Base-by-base conservation (phyloP, 2,113 vertebrate genomes). In the Menidia beryllina region DNA sequence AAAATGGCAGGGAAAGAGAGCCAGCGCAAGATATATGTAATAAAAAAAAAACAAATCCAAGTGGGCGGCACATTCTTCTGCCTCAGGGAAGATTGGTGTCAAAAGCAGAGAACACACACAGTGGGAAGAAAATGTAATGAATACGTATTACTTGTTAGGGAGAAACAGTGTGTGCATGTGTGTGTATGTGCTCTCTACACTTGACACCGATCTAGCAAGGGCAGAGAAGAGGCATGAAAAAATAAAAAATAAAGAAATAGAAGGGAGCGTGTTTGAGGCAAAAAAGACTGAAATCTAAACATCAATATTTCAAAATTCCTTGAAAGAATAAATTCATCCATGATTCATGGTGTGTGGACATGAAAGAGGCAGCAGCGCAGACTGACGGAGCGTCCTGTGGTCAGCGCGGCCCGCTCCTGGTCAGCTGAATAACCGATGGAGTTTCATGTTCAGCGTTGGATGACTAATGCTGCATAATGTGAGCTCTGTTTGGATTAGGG, bases 31-130 rank as follows among this genome's bases (percentile, higher is more conserved):
- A 50, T n/a, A n/a, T n/a, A n/a, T n/a, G n/a, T n/a, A n/a, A n/a
- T n/a, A 38, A 34, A 60, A 48, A 54, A 27, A 69, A 79, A 69
- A 25, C 55, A 43, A 61, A 53, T 77, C 80, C 81, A 82, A 86
- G 88, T 88, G 82, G 86, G 83, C 66, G 83, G 79, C 85, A 75
- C 83, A 75, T 69, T 68, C 73, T 84, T 65, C 83, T 66, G 83
- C 87, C 85, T 89, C 75, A 0, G 87, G 87, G 81, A 69, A 87
- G 79, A 87, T 81, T 84, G 85, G 85, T 87, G 85, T 89, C 85
- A 87, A 85, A 83, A 79, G 76, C 63, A 75, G 75, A 71, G 75
- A 86, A 82, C 83, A 82, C 83, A 87, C 81, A 87, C 67, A 38
- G 75, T 67, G 80, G 77, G 77, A 71, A 77, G 87, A 84, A 82